Conservation (phyloP, 2,113 vertebrate species). For the Mustela lutreola region DNA sequence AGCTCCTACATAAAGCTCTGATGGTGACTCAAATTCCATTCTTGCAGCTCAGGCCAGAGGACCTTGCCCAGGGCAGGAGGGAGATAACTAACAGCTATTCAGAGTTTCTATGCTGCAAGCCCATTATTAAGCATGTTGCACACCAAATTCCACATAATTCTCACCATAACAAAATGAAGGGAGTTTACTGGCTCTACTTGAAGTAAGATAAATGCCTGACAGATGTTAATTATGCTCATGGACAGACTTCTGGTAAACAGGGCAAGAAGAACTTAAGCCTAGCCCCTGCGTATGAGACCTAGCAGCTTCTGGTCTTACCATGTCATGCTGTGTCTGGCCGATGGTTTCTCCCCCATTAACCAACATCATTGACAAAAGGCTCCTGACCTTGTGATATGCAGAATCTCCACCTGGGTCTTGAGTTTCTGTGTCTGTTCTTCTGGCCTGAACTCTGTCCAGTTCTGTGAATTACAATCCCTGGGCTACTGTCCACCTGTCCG, state of each 20-base stretch:
- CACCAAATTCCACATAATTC: neutral
- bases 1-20: neutral
- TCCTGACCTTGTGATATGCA: no score
- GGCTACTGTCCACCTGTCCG: neutral
- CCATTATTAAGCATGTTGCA: neutral
- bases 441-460: neutral
- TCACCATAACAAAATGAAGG: neutral
- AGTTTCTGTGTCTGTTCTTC: neutral
- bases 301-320: neutral
- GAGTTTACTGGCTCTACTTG: neutral
- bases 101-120: neutral
- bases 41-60: neutral
- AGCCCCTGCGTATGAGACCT: neutral
- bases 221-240: neutral
- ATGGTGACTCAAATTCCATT: neutral
- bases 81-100: neutral
- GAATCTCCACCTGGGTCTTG: neutral
- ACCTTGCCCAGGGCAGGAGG: no score
- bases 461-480: neutral
- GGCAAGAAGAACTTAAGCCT: neutral
- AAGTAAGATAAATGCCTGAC: slow-evolving; percentile 17
- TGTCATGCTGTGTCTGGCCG: no score
- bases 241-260: neutral
- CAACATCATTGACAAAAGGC: neutral
- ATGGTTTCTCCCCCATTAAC: neutral